Evolutionary conservation across 2,888 invertebrate genomes (phyloP).

Genomic region (Himalopsyche tibetana): DNA sequence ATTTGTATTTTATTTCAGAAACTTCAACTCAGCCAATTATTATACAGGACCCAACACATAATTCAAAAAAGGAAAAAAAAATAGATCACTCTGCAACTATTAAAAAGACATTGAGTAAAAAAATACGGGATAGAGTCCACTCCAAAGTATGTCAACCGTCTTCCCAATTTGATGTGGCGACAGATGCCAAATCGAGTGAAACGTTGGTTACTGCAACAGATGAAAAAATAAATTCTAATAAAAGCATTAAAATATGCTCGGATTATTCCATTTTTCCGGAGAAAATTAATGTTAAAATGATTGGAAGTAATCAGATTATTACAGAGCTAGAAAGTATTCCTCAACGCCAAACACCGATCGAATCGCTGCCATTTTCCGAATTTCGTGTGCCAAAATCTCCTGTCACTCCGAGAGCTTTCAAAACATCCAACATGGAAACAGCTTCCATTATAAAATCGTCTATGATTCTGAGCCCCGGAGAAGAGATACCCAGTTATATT

Average conservation of each 20-base stretch:
- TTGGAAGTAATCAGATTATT: background rate
- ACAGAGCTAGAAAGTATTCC: background rate
- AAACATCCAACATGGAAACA: slow-evolving; percentile 72
- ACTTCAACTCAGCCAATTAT: background rate
- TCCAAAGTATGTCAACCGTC: background rate
- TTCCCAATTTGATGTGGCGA: background rate
- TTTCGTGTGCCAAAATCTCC: slow-evolving; percentile 43
- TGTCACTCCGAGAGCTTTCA: background rate
- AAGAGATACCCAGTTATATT: slow-evolving; percentile 51
- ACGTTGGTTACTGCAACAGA: background rate
- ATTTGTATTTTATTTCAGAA: background rate
- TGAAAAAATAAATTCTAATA: background rate
- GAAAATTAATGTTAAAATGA: background rate
- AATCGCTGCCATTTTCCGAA: background rate
- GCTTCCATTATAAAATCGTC: slow-evolving; percentile 73
- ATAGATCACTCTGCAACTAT: slow-evolving; percentile 28
- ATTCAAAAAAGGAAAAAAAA: background rate
- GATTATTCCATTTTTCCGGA: background rate
- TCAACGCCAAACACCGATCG: background rate
- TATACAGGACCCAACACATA: background rate
- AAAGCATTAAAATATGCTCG: background rate
- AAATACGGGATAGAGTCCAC: slow-evolving; percentile 14
- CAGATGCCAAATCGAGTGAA: background rate
- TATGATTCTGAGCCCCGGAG: slow-evolving; percentile 71
- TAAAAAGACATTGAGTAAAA: slow-evolving; percentile 31